A percentile compares a stretch with the other conserved stretches of the same genome.
phyloP scores from a whole-genome alignment of 2,797 vertebrate species.

The Lacerta agilis region DNA sequence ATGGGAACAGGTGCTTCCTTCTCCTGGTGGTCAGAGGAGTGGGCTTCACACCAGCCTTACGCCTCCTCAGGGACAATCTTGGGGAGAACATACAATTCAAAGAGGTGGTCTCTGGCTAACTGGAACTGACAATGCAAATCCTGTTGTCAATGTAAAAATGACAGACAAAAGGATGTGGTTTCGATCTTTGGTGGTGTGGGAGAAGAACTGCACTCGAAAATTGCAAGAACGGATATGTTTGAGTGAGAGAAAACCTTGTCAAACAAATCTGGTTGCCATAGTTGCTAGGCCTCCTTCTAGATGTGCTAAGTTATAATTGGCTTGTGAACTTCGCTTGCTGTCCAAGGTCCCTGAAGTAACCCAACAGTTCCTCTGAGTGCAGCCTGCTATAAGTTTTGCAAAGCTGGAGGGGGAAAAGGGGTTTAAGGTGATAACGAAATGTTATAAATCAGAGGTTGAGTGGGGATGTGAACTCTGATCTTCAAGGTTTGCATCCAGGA shows the following conservation, averaged over 20 bases:
- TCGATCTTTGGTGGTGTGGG: background rate
- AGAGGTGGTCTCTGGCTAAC: background rate
- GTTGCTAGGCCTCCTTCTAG: background rate
- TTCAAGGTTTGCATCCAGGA: background rate
- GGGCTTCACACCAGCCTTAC: background rate
- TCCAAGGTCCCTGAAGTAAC: background rate
- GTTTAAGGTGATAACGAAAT: background rate
- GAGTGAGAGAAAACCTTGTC: background rate
- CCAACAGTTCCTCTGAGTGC: background rate
- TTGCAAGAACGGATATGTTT: background rate
- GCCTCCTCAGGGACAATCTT: background rate
- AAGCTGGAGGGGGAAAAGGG: background rate
- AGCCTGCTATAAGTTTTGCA: background rate
- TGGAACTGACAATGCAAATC: background rate
- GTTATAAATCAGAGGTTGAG: rapidly evolving
- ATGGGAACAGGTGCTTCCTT: background rate
- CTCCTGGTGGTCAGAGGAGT: background rate
- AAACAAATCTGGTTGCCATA: background rate
- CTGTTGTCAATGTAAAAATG: background rate
- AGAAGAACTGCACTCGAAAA: background rate
- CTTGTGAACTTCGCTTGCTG: rapidly evolving
- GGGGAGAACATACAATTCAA: background rate
- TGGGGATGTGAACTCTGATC: background rate
- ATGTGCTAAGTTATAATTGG: background rate
- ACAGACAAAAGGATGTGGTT: background rate